Evolutionary conservation across 2,888 invertebrate genomes (phyloP), one percentile per base, ranked within the genome.

Genomic region (Acronicta psi): DNA sequence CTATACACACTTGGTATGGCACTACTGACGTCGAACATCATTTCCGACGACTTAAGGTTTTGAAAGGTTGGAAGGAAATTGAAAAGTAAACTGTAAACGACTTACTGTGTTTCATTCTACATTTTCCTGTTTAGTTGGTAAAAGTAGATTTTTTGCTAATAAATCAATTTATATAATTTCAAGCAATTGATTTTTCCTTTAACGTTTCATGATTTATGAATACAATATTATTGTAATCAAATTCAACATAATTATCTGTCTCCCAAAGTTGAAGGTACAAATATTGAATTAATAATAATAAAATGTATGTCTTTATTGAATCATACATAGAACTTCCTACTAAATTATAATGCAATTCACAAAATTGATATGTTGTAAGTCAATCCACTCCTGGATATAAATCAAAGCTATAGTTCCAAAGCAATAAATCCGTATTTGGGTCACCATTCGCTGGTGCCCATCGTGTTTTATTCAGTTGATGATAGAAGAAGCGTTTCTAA

Each of bases 351-450:
- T 64, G 47, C 66, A 62, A 66, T 69, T 62, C 63, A 62, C 46
- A 61, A 64, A 75, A 73, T 73, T 62, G 66, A 62, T 59, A 64
- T 64, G 52, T 56, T 69, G 58, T 73, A 70, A 71, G 73, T 75
- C 65, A 76, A 73, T 72, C 62, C 64, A 64, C 59, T 66, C 51
- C 58, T 38, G 44, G 67, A 58, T 73, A 76, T 75, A 75, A 76
- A 77, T 76, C 75, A 75, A 76, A 76, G 62, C 56, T 50, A 18
- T 60, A 61, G 51, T 62, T 69, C 62, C 58, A 49, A 55, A 65
- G 67, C 62, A 76, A 76, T 76, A 75, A 75, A 77, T 73, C 57
- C 59, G 69, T 75, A 73, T 76, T 76, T 68, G 75, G 77, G 75
- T 76, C 76, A 75, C 73, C 70, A 73, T 73, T 67, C 65, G 73